These are phyloP conservation scores for Zygogramma bicolorata DNA, from an alignment of 2,888 invertebrate species.

Conservation along the genomic window DNA sequence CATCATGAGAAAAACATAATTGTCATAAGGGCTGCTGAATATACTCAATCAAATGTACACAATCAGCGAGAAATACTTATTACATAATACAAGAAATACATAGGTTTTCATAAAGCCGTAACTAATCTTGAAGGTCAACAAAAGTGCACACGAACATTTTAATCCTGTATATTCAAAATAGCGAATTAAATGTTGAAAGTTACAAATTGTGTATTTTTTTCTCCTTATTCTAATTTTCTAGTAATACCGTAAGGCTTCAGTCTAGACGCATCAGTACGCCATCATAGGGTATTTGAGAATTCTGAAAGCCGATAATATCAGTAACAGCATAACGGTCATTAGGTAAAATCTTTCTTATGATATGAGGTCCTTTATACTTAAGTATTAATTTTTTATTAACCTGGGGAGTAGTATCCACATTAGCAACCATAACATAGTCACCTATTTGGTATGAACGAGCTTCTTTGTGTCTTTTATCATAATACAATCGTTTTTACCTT, in stretches of 20 bases:
- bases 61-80: too few species aligned
- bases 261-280: slow-evolving; percentile 24
- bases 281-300: slow-evolving; percentile 29
- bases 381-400: slow-evolving; percentile 45
- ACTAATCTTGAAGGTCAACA: too few species aligned
- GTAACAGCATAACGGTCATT: slow-evolving; percentile 47
- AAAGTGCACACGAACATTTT: too few species aligned
- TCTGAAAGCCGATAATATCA: slow-evolving; percentile 25
- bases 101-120: too few species aligned
- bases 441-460: slow-evolving; percentile 40
- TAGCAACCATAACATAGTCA: slow-evolving; percentile 50
- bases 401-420: slow-evolving; percentile 41
- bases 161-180: too few species aligned
- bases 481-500: slow-evolving; percentile 30
- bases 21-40: too few species aligned
- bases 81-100: too few species aligned
- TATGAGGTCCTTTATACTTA: slow-evolving; percentile 45
- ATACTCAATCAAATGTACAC: too few species aligned
- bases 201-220: too few species aligned
- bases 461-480: slow-evolving; percentile 48
- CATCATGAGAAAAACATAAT: too few species aligned
- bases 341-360: slow-evolving; percentile 35
- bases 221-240: too few species aligned
- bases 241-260: slow-evolving; percentile 7
- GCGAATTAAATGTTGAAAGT: too few species aligned